Base-by-base conservation (phyloP, 2,113 vertebrate genomes). In the Polyodon spathula region DNA sequence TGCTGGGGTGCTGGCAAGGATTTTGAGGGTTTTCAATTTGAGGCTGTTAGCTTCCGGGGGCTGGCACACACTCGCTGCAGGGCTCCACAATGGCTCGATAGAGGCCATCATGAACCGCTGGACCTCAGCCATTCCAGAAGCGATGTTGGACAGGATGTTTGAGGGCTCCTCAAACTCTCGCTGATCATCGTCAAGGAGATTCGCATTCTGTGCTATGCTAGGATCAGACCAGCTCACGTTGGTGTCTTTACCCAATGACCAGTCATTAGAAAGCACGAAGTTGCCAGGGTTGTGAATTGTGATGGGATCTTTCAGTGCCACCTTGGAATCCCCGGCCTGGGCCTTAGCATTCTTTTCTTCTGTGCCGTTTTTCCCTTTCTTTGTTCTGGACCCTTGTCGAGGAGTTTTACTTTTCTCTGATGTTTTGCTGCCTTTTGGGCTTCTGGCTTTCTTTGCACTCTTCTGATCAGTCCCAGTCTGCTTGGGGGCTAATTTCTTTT, bases 81-180 rank as follows among this genome's bases (percentile, higher is more conserved):
- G 96, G 53, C 91, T 90, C 93, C 94, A 97, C 69, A 97, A 78
- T 54, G 96, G 96, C 78, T 98, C 96, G 27, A 98, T 95, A 66
- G 96, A 97, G 68, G 93, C 93, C 95, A 97, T 98, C 96, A 98
- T 98, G 63, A 98, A 96, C 76, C 94, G 88, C 83, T 98, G 96
- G 55, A 98, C 96, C 40, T 98, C 96, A 1, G 96, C 96, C 96
- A 98, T 98, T 44, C 96, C 96, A n/a, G 96, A 98, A 2, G 95
- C 96, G 59, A 98, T 98, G 83, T 98, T 98, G 66, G 95, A 98
- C 71, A 98, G 83, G 81, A 98, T 98, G 81, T 98, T 98, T 68
- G 94, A 97, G 61, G 96, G 95, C 57, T 98, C 96, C 75, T 98
- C 95, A 41, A 98, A 98, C 81, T 98, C 96, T 76, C 93, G 82